phyloP scores from a whole-genome alignment of 1,140 invertebrate species.

The Drosophila equinoxialis region DNA sequence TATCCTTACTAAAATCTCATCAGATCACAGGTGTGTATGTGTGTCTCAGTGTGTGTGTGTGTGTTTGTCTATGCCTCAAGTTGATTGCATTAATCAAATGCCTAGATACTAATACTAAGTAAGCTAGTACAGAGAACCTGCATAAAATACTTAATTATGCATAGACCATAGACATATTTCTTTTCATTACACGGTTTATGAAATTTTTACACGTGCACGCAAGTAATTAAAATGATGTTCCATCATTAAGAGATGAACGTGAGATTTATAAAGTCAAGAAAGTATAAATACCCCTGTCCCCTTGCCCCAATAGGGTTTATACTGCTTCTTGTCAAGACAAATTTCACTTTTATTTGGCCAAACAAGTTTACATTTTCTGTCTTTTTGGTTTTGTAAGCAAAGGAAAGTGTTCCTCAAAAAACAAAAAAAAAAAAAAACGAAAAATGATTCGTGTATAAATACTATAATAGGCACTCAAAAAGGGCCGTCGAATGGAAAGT shows the following conservation, averaged over 20 bases:
- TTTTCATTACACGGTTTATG: conserved; percentile 6
- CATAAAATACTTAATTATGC: conserved; percentile 36
- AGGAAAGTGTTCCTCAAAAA: conserved; percentile 72
- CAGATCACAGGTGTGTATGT: conserved; percentile 63
- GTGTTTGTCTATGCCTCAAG: not conserved
- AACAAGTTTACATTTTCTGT: conserved; percentile 48
- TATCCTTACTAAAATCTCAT: conserved; percentile 51
- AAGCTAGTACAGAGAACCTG: conserved; percentile 3
- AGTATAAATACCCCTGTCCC: conserved; percentile 22
- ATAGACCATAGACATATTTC: conserved; percentile 15
- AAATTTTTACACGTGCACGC: conserved; percentile 58
- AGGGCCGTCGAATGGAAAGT: conserved; percentile 59
- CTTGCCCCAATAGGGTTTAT: conserved; percentile 18
- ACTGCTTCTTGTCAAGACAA: conserved; percentile 38
- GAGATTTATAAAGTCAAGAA: conserved; percentile 58
- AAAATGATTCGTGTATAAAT: conserved; percentile 17
- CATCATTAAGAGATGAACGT: conserved; percentile 77
- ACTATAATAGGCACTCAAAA: not conserved
- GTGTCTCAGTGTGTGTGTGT: not conserved
- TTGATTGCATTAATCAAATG: conserved; percentile 36
- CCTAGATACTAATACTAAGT: not conserved
- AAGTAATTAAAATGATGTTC: conserved; percentile 63
- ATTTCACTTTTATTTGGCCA: conserved; percentile 75
- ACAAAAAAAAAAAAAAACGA: conserved; percentile 24
- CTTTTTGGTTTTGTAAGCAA: conserved; percentile 48